phyloP scores from a whole-genome alignment of 2,888 invertebrate genomes.

The Thecophora atra region DNA sequence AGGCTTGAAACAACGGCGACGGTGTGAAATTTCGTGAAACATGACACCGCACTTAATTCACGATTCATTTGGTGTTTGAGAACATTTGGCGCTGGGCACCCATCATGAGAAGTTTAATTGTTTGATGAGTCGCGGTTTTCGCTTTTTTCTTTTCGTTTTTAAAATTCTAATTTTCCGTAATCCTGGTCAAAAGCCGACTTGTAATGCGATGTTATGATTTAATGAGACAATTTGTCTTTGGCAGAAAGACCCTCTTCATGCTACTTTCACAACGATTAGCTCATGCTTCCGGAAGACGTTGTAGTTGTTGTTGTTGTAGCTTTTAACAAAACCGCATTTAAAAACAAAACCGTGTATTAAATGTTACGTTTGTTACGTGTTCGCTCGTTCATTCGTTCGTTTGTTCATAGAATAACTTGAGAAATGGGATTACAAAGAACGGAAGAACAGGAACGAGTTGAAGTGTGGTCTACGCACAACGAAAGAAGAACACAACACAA shows the following conservation, averaged over 20 bases:
- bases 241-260: conserved; percentile 28
- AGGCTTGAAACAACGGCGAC: conserved; percentile 35
- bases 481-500: too few species aligned
- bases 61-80: conserved; percentile 56
- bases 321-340: conserved; percentile 28
- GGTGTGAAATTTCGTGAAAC: conserved; percentile 54
- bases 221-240: conserved; percentile 48
- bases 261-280: conserved; percentile 18
- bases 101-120: conserved; percentile 47
- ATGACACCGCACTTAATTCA: conserved; percentile 60
- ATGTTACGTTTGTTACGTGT: too few species aligned
- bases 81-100: conserved; percentile 30
- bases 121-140: conserved; percentile 47
- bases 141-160: conserved; percentile 18
- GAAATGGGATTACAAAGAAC: too few species aligned
- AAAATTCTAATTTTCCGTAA: conserved; percentile 9
- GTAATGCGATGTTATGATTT: conserved; percentile 45
- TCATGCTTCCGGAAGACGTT: conserved; percentile 16
- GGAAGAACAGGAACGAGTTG: too few species aligned
- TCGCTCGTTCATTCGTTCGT: too few species aligned
- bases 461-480: too few species aligned
- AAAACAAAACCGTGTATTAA: too few species aligned
- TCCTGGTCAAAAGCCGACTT: conserved; percentile 32
- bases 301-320: not conserved
- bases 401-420: too few species aligned